Conservation (phyloP, 2,888 invertebrate species). For the Aplocera efformata region DNA sequence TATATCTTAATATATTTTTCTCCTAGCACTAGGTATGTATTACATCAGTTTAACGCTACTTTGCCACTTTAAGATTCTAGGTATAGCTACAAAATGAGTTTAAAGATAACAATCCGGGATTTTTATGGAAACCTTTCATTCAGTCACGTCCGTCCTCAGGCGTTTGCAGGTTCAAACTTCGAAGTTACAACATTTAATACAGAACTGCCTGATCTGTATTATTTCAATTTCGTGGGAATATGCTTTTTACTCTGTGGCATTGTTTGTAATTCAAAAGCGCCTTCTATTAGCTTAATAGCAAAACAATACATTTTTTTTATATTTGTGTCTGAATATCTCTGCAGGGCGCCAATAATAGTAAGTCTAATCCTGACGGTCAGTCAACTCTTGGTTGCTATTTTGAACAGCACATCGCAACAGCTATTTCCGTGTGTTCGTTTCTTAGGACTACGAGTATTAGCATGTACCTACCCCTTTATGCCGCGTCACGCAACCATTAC, state of each 20-base stretch:
- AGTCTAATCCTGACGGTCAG: conserved; percentile 52
- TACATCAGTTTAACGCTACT: no score
- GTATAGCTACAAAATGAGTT: no score
- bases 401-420: conserved; percentile 43
- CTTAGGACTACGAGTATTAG: not conserved
- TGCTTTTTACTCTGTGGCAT: conserved; percentile 16
- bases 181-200: conserved; percentile 18
- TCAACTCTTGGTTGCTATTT: conserved; percentile 48
- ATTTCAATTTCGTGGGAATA: conserved; percentile 18
- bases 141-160: conserved; percentile 29
- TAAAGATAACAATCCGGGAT: no score
- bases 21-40: no score
- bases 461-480: conserved; percentile 25
- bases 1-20: no score
- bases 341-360: conserved; percentile 60
- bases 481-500: conserved; percentile 30
- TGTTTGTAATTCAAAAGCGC: conserved; percentile 25
- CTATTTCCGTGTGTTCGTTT: conserved; percentile 32
- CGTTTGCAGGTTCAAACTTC: conserved; percentile 21
- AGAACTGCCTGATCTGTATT: conserved; percentile 17
- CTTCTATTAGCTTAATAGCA: conserved; percentile 33
- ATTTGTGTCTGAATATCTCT: conserved; percentile 43
- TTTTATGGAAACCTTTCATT: conserved; percentile 25
- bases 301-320: conserved; percentile 46
- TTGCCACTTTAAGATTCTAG: no score